Percentiles rank a stretch among this genome's conserved stretches.
phyloP scores from a whole-genome alignment of 1,140 invertebrate genomes.

The Apocrypta bakeri region DNA sequence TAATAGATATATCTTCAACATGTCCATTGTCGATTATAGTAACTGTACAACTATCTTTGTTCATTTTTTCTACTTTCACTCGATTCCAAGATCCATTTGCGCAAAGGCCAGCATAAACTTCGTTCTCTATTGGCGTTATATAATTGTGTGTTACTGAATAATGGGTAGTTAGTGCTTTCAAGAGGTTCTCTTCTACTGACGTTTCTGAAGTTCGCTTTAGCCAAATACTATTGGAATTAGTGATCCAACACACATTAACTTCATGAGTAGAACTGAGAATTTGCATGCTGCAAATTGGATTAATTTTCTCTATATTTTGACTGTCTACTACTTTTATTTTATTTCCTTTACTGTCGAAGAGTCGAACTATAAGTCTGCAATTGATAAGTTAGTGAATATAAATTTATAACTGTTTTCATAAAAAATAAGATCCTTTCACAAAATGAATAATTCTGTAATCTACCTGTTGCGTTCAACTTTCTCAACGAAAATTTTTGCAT shows the following conservation, averaged over 20 bases:
- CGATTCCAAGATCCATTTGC: conserved; percentile 78
- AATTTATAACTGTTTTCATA: background rate
- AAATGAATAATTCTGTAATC: background rate
- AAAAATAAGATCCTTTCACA: background rate
- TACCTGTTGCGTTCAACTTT: conserved; percentile 77
- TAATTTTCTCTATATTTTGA: conserved; percentile 72
- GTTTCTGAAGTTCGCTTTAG: conserved; percentile 75
- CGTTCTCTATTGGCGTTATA: conserved; percentile 64
- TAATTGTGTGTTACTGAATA: conserved; percentile 74
- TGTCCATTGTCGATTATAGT: conserved; percentile 77
- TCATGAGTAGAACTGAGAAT: conserved; percentile 74
- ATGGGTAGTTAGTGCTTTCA: conserved; percentile 75
- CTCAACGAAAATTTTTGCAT: conserved; percentile 76
- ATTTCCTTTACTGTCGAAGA: conserved; percentile 76
- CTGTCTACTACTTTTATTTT: conserved; percentile 75
- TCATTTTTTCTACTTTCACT: conserved; percentile 56
- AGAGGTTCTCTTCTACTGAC: conserved; percentile 69
- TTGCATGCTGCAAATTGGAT: conserved; percentile 75
- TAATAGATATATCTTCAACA: conserved; percentile 62
- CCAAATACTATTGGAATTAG: conserved; percentile 76
- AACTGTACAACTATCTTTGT: conserved; percentile 55
- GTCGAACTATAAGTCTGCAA: conserved; percentile 76
- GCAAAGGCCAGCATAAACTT: conserved; percentile 78
- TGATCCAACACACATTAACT: conserved; percentile 73
- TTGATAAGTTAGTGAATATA: conserved; percentile 27